Evolutionary conservation across 1,140 invertebrate genomes (phyloP), one percentile per base, ranked within the genome.

Genomic region (Catajapyx aquilonaris): DNA sequence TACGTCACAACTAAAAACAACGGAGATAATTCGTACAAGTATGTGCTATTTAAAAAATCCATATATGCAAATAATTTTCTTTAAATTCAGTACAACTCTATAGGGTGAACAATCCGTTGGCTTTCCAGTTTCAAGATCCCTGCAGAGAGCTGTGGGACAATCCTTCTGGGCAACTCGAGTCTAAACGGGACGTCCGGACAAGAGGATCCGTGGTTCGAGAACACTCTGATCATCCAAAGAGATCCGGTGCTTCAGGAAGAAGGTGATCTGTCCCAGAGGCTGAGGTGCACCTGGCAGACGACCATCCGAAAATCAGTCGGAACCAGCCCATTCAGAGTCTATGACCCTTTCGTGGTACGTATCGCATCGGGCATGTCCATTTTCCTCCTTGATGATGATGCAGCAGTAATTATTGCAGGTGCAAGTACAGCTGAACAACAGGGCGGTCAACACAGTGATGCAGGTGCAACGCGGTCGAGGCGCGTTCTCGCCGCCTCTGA

Each of bases 221-320:
- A 53, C 39, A 52, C 49, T 15, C 41, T 54, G 20, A 42, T 54
- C 15, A 50, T 54, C 37, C 52, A 54, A 44, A 42, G 42, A 9
- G 49, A 49, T 34, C 40, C 49, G 2, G 39, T 46, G 1, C 46
- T 53, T 36, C 50, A 52, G 35, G 48, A 51, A 38, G 46, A 41
- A 18, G 46, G 52, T 23, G 52, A 54, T 38, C 40, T 45, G 33
- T 50, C 50, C 13, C 48, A 50, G 20, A 39, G 39, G 28, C 39
- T 54, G 4, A 42, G 49, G 10, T 54, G 52, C 42, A 42, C 46
- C 4, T 54, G 50, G 50, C 45, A 47, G 31, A 52, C 51, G 35
- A 41, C 46, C 35, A 41, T 46, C 17, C 33, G 38, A 28, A 40
- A 34, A 28, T 38, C 44, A 10, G 21, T 46, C 7, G n/a, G n/a